These are phyloP conservation scores for Ceratotherium simum DNA, from an alignment of 2,113 vertebrate genomes.

Conservation along the genomic window DNA sequence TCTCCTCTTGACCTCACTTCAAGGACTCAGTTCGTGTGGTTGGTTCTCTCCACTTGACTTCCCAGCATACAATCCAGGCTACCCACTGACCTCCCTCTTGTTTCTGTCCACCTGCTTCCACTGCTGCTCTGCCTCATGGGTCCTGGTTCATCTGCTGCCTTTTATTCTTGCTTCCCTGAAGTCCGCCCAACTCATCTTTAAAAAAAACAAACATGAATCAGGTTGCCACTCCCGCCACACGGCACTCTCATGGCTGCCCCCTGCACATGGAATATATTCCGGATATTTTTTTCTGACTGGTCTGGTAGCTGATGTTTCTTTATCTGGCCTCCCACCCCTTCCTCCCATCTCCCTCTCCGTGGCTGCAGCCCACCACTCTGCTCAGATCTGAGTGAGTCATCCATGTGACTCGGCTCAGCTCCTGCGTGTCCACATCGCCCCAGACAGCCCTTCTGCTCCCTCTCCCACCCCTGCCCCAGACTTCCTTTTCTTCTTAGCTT, in stretches of 20 bases:
- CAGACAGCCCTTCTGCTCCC: accelerated
- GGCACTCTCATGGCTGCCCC: accelerated
- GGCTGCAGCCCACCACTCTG: not conserved
- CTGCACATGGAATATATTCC: accelerated
- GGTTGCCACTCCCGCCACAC: accelerated
- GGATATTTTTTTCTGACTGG: not conserved
- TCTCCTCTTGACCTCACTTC: accelerated
- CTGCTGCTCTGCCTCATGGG: accelerated
- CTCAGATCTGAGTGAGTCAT: not conserved
- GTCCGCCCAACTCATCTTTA: not conserved
- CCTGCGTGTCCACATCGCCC: accelerated
- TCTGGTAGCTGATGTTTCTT: not conserved
- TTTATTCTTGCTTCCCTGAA: not conserved
- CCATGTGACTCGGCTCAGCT: not conserved
- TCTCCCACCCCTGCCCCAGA: not conserved
- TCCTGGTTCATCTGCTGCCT: not conserved
- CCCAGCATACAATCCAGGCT: not conserved
- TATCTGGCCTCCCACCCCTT: too few species aligned
- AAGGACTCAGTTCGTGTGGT: accelerated
- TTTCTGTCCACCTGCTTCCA: not conserved
- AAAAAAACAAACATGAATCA: not conserved
- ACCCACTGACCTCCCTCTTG: not conserved
- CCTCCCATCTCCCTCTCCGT: not conserved
- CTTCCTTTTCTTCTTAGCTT: accelerated
- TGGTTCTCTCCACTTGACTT: not conserved